Percentiles rank a stretch among this genome's conserved stretches.
phyloP scores from a whole-genome alignment of 2,888 invertebrate species.

The Platycheirus rosarum region DNA sequence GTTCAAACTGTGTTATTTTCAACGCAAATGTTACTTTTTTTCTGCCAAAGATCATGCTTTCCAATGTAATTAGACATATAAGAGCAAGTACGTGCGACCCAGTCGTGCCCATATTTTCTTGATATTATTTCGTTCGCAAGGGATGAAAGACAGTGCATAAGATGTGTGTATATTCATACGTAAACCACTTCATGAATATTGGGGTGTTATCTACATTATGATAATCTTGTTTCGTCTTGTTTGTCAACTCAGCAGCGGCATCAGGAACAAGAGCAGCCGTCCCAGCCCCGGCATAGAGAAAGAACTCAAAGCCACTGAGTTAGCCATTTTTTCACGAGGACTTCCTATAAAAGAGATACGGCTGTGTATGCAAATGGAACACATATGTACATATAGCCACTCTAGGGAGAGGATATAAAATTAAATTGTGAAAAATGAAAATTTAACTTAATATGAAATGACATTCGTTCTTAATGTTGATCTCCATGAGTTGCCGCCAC shows the following conservation, averaged over 20 bases:
- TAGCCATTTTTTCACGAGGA: slow-evolving; percentile 36
- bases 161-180: slow-evolving; percentile 44
- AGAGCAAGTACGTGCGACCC: too few species aligned
- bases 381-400: slow-evolving; percentile 1
- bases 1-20: too few species aligned
- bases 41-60: too few species aligned
- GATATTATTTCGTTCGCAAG: slow-evolving; percentile 14
- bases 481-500: slow-evolving; percentile 1
- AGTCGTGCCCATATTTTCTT: too few species aligned
- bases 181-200: slow-evolving; percentile 72
- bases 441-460: slow-evolving; percentile 64
- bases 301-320: slow-evolving; percentile 47
- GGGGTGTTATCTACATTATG: slow-evolving; percentile 72
- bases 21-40: too few species aligned
- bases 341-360: slow-evolving; percentile 6
- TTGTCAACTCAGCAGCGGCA: slow-evolving; percentile 51
- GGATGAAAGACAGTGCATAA: not conserved
- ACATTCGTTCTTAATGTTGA: slow-evolving; percentile 49
- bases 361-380: slow-evolving; percentile 31
- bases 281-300: slow-evolving; percentile 1
- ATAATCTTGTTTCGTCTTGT: slow-evolving; percentile 69
- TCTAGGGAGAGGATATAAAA: slow-evolving; percentile 54
- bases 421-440: slow-evolving; percentile 70
- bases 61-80: too few species aligned
- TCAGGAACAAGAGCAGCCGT: not conserved